phyloP scores from a whole-genome alignment of 2,888 invertebrate species.

The Scotopteryx bipunctaria region DNA sequence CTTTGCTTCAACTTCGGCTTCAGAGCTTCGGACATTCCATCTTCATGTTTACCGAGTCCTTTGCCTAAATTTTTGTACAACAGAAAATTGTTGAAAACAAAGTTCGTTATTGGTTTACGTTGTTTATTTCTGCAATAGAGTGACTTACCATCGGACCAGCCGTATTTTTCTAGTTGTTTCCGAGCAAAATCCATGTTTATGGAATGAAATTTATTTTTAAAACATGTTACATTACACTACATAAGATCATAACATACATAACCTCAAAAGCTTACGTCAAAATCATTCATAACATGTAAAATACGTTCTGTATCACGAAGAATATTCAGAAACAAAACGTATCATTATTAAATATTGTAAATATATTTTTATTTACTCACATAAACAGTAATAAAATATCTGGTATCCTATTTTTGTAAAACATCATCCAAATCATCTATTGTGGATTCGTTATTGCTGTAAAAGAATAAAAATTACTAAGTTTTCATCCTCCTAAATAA shows the following conservation, averaged over 20 bases:
- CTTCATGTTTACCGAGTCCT: slow-evolving; percentile 92
- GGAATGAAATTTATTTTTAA: not conserved
- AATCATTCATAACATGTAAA: not conserved
- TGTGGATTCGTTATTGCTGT: slow-evolving; percentile 79
- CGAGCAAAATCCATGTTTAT: slow-evolving; percentile 86
- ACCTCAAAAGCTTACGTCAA: slow-evolving; percentile 19
- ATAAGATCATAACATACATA: slow-evolving; percentile 5
- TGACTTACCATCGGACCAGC: slow-evolving; percentile 84
- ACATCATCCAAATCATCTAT: slow-evolving; percentile 73
- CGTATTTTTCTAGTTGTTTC: slow-evolving; percentile 88
- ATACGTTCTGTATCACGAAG: not conserved
- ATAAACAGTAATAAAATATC: too few species aligned
- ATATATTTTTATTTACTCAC: too few species aligned
- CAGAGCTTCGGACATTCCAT: slow-evolving; percentile 90
- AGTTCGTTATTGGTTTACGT: too few species aligned
- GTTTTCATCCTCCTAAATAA: too few species aligned
- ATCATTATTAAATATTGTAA: too few species aligned
- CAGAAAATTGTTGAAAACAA: not conserved
- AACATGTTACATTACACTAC: not conserved
- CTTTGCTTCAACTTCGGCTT: slow-evolving; percentile 93
- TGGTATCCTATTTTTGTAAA: slow-evolving; percentile 33
- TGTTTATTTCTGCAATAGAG: not conserved
- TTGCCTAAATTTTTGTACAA: slow-evolving; percentile 81
- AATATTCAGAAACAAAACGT: too few species aligned
- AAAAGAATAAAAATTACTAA: slow-evolving; percentile 55